Evolutionary conservation across 2,113 vertebrate species (phyloP), one percentile per base, ranked within the genome.

Genomic region (Cyanoramphus novaezelandiae): DNA sequence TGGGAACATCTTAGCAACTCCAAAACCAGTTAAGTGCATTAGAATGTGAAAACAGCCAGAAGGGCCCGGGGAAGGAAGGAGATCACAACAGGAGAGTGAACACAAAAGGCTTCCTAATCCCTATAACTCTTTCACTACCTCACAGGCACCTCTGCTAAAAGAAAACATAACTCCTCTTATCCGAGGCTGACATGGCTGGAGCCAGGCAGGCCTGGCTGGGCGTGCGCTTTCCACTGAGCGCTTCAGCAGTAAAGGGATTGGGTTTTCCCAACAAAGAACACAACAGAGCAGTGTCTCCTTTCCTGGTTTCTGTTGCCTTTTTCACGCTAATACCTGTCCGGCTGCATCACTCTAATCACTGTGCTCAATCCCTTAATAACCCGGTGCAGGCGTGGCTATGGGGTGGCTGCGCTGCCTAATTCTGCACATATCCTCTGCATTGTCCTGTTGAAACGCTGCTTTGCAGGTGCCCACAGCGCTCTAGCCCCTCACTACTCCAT

Each of bases 41-140:
- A 87, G 74, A 93, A 95, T 39, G 74, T 41, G 84, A 92, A 96
- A 97, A 96, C 87, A 95, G 88, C 93, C 95, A 49, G 78, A 95
- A 93, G 93, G 95, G 69, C 69, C 21, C 2, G 1, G 27, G 92
- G 90, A 75, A 94, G 92, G 90, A 92, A 93, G 83, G 90, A 47
- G 90, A 90, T 94, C 95, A 86, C 28, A 53, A 85, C 18, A 3
- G 37, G 33, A 94, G 76, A 49, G n/a, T 76, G 65, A 81, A 19
- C 76, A 96, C 93, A 94, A 92, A 95, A 93, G 87, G 79, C 72
- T 29, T 93, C 86, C 92, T 96, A 96, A 95, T 97, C 96, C 92
- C 90, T 55, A 6, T 84, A 84, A 95, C 80, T 75, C 93, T 77
- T 85, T 68, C n/a, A 13, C 90, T 97, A 68, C 72, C 52, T 94